Evolutionary conservation across 2,888 invertebrate species (phyloP).

Genomic region (Epistrophella euchroma): DNA sequence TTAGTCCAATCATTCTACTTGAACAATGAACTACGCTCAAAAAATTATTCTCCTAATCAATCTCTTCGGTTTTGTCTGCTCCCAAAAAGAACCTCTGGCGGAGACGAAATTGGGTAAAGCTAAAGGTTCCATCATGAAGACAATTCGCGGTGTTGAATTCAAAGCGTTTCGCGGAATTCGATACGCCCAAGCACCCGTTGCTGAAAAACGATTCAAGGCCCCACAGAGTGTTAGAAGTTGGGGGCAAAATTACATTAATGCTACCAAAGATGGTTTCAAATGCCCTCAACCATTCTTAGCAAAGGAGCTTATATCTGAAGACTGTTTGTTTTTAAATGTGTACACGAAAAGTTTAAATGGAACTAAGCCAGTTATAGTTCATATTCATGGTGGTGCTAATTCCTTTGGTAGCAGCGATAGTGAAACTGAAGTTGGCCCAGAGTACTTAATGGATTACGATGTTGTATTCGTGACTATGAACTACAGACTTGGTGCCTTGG

Average conservation of each 20-base stretch:
- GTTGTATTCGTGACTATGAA: slow-evolving; percentile 81
- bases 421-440: slow-evolving; percentile 78
- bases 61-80: neutral
- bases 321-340: slow-evolving; percentile 88
- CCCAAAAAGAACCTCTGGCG: slow-evolving; percentile 50
- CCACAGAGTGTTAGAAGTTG: slow-evolving; percentile 80
- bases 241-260: slow-evolving; percentile 81
- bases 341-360: slow-evolving; percentile 82
- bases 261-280: slow-evolving; percentile 82
- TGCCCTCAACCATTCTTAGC: slow-evolving; percentile 79
- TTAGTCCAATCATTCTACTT: neutral
- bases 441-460: slow-evolving; percentile 80
- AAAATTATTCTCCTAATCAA: neutral
- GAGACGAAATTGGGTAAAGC: slow-evolving; percentile 81
- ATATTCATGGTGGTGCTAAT: slow-evolving; percentile 81
- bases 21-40: neutral
- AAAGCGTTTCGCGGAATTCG: slow-evolving; percentile 84
- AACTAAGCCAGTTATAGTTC: slow-evolving; percentile 79
- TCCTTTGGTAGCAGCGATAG: slow-evolving; percentile 79
- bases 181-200: slow-evolving; percentile 84
- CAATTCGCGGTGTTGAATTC: slow-evolving; percentile 82
- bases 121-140: slow-evolving; percentile 82
- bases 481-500: slow-evolving; percentile 82
- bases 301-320: slow-evolving; percentile 84
- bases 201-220: slow-evolving; percentile 83